Base-by-base conservation (phyloP, 2,888 invertebrate genomes). In the Therioaphis trifolii region DNA sequence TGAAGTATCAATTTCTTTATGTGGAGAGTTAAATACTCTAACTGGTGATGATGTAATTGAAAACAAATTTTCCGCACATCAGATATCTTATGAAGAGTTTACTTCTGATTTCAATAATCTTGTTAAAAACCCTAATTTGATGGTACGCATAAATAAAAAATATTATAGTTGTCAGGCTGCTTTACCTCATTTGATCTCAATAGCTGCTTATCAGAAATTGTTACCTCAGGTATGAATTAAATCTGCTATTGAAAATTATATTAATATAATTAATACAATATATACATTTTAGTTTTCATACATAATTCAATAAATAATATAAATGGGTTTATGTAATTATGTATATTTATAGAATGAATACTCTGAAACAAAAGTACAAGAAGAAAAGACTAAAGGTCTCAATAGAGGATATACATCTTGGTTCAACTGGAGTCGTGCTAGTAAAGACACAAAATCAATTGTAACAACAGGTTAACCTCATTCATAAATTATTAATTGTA, bases 151-250 rank as follows among this genome's bases (percentile, higher is more conserved):
- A 85, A 94, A 94, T 88, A 94, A 94, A 87, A 95, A 96, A 90
- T 95, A 94, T 89, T 94, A 95, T 90, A 95, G 94, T 87, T 98
- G 97, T 97, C 91, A 93, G 86, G 93, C 94, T 86, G 98, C 98
- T 86, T 94, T 95, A 85, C 96, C 98, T 66, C 93, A 97, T 88
- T 92, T 99, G 87, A 93, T 97, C 88, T 95, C 96, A 86, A 91
- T 95, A 86, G 92, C 96, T 86, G 93, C 94, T 86, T 98, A 95
- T 90, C 93, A 96, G 88, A 92, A 96, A 87, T 93, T 95, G 84
- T 90, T 98, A 87, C 94, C 97, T 85, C 92, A 92, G 88, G 93
- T 93, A 88, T 90, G 52, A 63, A 9, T 66, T 46, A 63, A 27
- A 7, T 52, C 12, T 76, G 24, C 14, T 18, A 63, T 68, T 52